Evolutionary conservation across 2,797 vertebrate genomes (phyloP), one percentile per base, ranked within the genome.

Genomic region (Malacoctenus gilli): DNA sequence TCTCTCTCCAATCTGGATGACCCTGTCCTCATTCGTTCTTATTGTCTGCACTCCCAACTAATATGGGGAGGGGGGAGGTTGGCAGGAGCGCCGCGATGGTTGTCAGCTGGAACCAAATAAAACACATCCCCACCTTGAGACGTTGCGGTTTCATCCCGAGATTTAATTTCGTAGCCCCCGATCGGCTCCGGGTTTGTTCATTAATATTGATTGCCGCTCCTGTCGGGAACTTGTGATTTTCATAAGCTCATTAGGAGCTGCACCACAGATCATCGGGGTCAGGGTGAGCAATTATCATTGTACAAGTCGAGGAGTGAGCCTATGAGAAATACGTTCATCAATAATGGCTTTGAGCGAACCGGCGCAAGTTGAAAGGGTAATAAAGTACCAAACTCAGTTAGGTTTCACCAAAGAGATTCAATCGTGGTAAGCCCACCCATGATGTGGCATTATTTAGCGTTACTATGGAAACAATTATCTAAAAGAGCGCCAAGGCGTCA

Each of bases 221-320:
- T 82, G 80, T 72, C 65, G 54, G 55, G 59, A 88, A 84, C 71
- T 78, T 79, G 35, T 56, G 66, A 81, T 86, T 86, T 83, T 81
- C 78, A 83, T 86, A 84, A 87, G 78, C 88, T 89, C 87, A 90
- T 91, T 90, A 89, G 78, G 44, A 68, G 80, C 48, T 74, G 71
- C 47, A 32, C 48, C 63, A 75, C 75, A 82, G 80, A 89, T 90
- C 75, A 77, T 56, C 43, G 20, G 77, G 83, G 73, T 86, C 70
- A 44, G 77, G 59, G 41, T 75, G 76, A 83, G 72, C 44, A 66
- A 80, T 89, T 77, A 86, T 72, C 75, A 78, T 54, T 73, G 64
- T 65, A 80, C 70, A 71, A 85, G 83, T 75, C 72, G 63, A 81
- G 62, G 75, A 70, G 54, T 20, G 68, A 59, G 72, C 68, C 81